Evolutionary conservation across 2,113 vertebrate species (phyloP).

Genomic region (Coptodon bakossiorum): DNA sequence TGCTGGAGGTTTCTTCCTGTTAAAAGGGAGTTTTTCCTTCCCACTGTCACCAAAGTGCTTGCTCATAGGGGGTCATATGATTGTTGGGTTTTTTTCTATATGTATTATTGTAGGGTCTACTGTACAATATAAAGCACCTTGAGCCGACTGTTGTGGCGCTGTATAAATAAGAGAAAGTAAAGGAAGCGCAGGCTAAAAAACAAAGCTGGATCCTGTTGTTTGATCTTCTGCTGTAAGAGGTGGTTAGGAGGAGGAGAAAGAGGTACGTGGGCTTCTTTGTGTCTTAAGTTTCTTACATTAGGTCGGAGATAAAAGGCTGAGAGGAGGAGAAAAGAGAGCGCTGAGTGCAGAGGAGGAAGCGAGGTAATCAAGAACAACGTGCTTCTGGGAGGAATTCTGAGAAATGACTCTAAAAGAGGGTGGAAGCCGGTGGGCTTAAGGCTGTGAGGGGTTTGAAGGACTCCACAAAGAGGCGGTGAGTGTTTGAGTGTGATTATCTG

Average conservation of each 20-base stretch:
- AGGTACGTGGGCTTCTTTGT: background rate
- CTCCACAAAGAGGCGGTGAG: background rate
- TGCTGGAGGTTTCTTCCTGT: rapidly evolving
- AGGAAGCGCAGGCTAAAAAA: background rate
- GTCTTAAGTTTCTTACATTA: background rate
- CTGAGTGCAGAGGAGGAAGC: background rate
- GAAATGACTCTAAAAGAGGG: background rate
- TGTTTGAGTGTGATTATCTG: background rate
- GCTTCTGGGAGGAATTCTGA: background rate
- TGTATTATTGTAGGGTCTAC: rapidly evolving
- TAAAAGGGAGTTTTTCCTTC: background rate
- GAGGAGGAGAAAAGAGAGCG: rapidly evolving
- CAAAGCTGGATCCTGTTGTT: background rate
- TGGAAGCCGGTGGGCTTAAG: background rate
- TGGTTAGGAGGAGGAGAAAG: rapidly evolving
- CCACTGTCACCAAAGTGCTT: rapidly evolving
- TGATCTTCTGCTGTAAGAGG: background rate
- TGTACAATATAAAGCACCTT: rapidly evolving
- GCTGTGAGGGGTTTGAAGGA: background rate
- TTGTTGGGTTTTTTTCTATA: rapidly evolving
- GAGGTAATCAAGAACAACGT: background rate
- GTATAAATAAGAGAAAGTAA: background rate
- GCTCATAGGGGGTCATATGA: rapidly evolving
- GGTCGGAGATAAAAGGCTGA: background rate
- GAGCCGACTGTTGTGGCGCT: rapidly evolving